A percentile compares a stretch with the other conserved stretches of the same genome.
Conservation (phyloP, 2,797 vertebrate genomes). For the Rhyacichthys aspro region DNA sequence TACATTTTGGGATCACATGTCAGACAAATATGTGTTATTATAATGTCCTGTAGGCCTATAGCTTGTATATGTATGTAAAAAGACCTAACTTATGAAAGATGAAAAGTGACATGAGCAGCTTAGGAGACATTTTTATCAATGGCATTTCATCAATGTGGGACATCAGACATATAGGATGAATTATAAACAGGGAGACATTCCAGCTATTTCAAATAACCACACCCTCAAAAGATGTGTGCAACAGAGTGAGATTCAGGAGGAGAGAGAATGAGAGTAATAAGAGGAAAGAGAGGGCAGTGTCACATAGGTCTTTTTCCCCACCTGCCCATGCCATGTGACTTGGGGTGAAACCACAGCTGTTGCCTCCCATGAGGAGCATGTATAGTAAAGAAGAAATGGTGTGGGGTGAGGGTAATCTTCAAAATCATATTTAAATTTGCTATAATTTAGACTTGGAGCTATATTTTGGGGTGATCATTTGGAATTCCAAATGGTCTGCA, state of each 20-base stretch:
- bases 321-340: slow-evolving; percentile 77
- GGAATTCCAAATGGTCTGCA: too few species aligned
- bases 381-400: slow-evolving; percentile 36
- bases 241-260: slow-evolving; percentile 57
- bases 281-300: slow-evolving; percentile 47
- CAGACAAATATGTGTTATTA: too few species aligned
- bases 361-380: slow-evolving; percentile 58
- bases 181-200: slow-evolving; percentile 68
- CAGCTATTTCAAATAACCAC: slow-evolving; percentile 61
- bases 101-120: slow-evolving; percentile 7
- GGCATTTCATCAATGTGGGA: slow-evolving; percentile 60
- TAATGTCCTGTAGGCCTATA: too few species aligned
- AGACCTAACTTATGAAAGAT: background rate
- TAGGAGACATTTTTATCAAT: slow-evolving; percentile 33
- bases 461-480: background rate
- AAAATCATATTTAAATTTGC: background rate
- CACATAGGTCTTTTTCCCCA: slow-evolving; percentile 70
- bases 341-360: slow-evolving; percentile 75
- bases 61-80: too few species aligned
- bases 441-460: background rate
- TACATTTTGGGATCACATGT: too few species aligned
- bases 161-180: slow-evolving; percentile 60
- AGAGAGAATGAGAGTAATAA: slow-evolving; percentile 38
- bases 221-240: slow-evolving; percentile 54
- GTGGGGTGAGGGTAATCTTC: slow-evolving; percentile 23